A percentile compares a stretch with the other conserved stretches of the same genome.
Conservation (phyloP, 2,888 invertebrate genomes). For the Abrostola triplasia region DNA sequence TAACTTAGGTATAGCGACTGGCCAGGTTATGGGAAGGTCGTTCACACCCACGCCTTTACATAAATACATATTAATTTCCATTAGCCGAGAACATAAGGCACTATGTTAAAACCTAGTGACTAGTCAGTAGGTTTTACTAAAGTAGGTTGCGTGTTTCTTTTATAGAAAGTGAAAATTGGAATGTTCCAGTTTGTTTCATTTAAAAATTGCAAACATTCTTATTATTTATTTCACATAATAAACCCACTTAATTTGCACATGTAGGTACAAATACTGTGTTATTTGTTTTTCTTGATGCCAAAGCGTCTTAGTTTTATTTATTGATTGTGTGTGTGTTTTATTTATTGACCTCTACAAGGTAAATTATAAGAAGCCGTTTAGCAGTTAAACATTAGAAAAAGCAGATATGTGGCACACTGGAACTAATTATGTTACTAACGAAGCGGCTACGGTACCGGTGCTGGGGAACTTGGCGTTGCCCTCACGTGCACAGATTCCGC, state of each 20-base stretch:
- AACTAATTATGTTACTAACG: background rate
- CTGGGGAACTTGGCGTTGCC: background rate
- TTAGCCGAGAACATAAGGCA: conserved; percentile 1
- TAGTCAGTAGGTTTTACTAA: background rate
- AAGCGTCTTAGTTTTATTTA: too few relatives aligned
- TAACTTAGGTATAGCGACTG: background rate
- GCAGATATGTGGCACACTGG: too few relatives aligned
- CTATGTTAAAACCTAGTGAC: conserved; percentile 5
- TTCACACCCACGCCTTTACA: conserved; percentile 9
- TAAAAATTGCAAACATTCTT: background rate
- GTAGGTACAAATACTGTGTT: too few relatives aligned
- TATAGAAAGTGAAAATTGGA: background rate
- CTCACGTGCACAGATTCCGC: conserved; percentile 1
- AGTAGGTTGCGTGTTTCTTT: background rate
- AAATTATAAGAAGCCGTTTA: too few relatives aligned
- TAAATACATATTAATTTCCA: conserved; percentile 20
- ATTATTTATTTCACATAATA: too few relatives aligned
- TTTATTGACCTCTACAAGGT: too few relatives aligned
- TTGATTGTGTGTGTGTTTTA: too few relatives aligned
- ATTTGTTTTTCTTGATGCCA: too few relatives aligned
- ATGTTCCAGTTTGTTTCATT: background rate
- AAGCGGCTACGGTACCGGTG: background rate
- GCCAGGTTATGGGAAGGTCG: conserved; percentile 1
- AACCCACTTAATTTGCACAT: too few relatives aligned
- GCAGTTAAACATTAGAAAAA: too few relatives aligned